A percentile compares a stretch with the other conserved stretches of the same genome.
Evolutionary conservation across 1,140 invertebrate species (phyloP).

Genomic region (Aporrectodea caliginosa): DNA sequence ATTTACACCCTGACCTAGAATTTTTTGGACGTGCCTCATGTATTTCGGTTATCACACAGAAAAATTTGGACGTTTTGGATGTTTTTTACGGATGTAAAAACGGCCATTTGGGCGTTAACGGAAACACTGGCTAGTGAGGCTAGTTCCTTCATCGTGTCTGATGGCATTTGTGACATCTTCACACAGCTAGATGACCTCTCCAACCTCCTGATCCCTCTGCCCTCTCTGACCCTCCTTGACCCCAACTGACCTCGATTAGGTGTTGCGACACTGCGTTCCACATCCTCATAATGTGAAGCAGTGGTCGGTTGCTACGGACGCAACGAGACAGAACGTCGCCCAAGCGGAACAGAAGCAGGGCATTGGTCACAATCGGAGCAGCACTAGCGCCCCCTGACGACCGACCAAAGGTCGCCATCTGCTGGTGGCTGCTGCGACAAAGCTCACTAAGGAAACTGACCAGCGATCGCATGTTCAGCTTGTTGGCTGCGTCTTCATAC

Average conservation of each 20-base stretch:
- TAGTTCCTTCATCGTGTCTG: no score
- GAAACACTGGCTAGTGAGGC: no score
- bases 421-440: constrained; percentile 74
- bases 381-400: constrained; percentile 17
- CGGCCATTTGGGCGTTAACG: no score
- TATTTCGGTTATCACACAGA: no score
- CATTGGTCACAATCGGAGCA: constrained; percentile 43
- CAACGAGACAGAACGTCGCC: constrained; percentile 83
- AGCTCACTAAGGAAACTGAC: constrained; percentile 74
- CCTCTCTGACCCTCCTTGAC: no score
- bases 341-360: constrained; percentile 71
- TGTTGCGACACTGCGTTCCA: constrained; percentile 87
- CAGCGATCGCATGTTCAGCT: constrained; percentile 78
- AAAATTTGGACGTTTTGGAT: no score
- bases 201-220: neutral
- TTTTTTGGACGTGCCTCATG: no score
- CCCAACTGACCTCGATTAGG: constrained; percentile 77
- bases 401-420: constrained; percentile 59
- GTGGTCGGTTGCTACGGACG: constrained; percentile 75
- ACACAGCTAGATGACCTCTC: neutral
- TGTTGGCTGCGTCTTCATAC: constrained; percentile 75
- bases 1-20: no score
- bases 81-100: no score
- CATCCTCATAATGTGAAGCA: constrained; percentile 82
- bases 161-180: neutral